These are phyloP conservation scores for Teleopsis dalmanni DNA, from an alignment of 1,140 invertebrate genomes.

Conservation along the genomic window DNA sequence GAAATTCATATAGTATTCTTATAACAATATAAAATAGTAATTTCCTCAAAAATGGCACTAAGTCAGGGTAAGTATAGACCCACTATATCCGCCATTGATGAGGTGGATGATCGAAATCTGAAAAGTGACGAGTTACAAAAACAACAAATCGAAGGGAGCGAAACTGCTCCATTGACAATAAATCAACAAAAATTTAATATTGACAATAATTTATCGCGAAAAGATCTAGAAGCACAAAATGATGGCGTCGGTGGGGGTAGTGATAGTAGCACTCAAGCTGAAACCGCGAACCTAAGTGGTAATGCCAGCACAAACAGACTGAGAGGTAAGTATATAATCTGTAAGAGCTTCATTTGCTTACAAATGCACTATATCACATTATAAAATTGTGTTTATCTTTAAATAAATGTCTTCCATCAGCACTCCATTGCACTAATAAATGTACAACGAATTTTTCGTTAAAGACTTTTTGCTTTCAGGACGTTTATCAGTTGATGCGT, in stretches of 20 bases:
- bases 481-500: constrained; percentile 34
- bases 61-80: constrained; percentile 41
- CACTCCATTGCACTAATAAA: neutral
- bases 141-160: constrained; percentile 37
- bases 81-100: constrained; percentile 36
- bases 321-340: constrained; percentile 22
- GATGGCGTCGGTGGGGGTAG: constrained; percentile 3
- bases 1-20: too few relatives aligned
- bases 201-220: constrained; percentile 24
- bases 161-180: constrained; percentile 36
- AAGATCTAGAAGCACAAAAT: constrained; percentile 31
- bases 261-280: constrained; percentile 5
- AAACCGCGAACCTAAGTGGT: constrained; percentile 14
- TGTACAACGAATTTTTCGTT: constrained; percentile 2
- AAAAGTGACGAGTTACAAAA: constrained; percentile 21
- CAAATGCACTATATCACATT: neutral
- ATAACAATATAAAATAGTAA: too few relatives aligned
- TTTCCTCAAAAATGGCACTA: constrained; percentile 23
- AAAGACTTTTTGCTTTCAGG: constrained; percentile 39
- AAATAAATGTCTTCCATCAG: neutral
- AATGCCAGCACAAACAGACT: constrained; percentile 34
- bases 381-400: neutral
- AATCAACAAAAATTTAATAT: constrained; percentile 39
- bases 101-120: constrained; percentile 38
- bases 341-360: neutral